Percentiles rank a stretch among this genome's conserved stretches.
These are phyloP conservation scores for Amphiduros pacificus DNA, from an alignment of 2,888 invertebrate species.

Conservation along the genomic window DNA sequence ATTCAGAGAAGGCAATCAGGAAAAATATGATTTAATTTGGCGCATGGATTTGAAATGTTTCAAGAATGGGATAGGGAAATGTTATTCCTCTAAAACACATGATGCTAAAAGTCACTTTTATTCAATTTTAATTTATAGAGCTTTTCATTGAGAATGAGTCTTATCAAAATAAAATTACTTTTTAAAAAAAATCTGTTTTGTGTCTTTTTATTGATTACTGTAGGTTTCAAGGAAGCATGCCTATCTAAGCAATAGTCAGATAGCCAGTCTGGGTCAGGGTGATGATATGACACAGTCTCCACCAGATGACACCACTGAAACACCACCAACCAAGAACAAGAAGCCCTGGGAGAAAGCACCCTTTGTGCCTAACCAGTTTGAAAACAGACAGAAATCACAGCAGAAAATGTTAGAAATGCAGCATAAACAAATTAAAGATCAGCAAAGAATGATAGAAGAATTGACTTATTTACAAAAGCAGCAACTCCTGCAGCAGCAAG, in stretches of 20 bases:
- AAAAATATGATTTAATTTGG: too few species aligned
- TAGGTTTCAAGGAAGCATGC: not conserved
- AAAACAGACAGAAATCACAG: conserved; percentile 52
- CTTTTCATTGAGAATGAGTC: too few species aligned
- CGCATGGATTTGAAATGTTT: too few species aligned
- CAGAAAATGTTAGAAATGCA: conserved; percentile 52
- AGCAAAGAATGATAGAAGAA: conserved; percentile 36
- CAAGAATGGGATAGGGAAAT: too few species aligned
- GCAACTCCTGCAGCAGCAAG: conserved; percentile 9
- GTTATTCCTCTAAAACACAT: too few species aligned
- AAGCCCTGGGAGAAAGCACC: conserved; percentile 16
- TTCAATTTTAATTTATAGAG: too few species aligned
- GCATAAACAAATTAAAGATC: conserved; percentile 45
- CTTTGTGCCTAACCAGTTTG: conserved; percentile 35
- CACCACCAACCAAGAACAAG: not conserved
- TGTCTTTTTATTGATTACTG: too few species aligned
- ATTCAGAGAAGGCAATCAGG: too few species aligned
- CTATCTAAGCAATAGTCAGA: too few species aligned
- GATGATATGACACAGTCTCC: not conserved
- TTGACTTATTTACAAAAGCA: conserved; percentile 35
- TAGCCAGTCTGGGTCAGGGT: conserved; percentile 11
- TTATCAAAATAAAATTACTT: too few species aligned
- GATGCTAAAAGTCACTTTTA: too few species aligned
- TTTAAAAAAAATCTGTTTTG: too few species aligned
- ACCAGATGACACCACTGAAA: not conserved